Evolutionary conservation across 2,113 vertebrate species (phyloP), one percentile per base, ranked within the genome.

Genomic region (Crotalus tigris): DNA sequence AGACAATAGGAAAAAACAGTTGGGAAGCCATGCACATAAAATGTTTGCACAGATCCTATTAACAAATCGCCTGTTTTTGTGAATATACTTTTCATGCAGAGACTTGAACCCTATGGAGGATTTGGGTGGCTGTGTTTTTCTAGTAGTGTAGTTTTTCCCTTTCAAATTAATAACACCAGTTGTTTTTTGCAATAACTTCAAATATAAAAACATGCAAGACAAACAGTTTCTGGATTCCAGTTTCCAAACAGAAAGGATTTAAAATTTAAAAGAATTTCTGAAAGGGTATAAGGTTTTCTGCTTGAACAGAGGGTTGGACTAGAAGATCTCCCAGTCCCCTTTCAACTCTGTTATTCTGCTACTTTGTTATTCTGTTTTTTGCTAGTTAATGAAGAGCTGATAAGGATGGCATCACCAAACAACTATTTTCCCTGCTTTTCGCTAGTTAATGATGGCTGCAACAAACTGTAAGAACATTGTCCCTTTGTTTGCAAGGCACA

Each of bases 1-100:
- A 95, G 92, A 94, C 75, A 96, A 95, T 97, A 95, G 96, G 93
- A 58, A 97, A 92, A 91, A 95, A 94, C 94, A 95, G 94, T 92
- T 94, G 95, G 93, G 95, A 96, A 96, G 91, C 75, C 88, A 92
- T 89, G 75, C 75, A 94, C 92, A 92, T 91, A 94, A 96, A 93
- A 93, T 12, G 0, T 93, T 96, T 93, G 85, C 87, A 75, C 92
- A 94, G 96, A 93, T 93, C 89, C 94, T 91, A 91, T 91, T 95
- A 94, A 91, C 57, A 95, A 95, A 94, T 53, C 44, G 92, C 88
- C 92, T 64, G 93, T 75, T 54, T 89, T 96, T 95, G 55, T 85
- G 94, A 93, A 91, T 87, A 64, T 19, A 75, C 85, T 69, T 92
- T 64, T 54, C 0, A 0, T 29, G 85, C 93, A 61, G 85, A 75